Conservation (phyloP, 2,888 invertebrate species). For the Ommatoiulus sabulosus region DNA sequence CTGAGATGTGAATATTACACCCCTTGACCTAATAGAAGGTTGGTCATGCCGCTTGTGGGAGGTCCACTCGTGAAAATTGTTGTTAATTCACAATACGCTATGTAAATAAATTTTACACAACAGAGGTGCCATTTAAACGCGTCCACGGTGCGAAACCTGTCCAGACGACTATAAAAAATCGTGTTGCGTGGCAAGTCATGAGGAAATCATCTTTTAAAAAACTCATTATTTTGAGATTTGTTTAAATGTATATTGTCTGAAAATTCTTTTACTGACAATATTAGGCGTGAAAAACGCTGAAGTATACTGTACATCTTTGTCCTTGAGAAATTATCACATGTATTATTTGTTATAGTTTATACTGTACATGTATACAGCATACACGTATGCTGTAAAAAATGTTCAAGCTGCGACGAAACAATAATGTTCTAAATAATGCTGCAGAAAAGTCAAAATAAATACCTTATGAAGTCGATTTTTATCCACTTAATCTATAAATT, state of each 20-base stretch:
- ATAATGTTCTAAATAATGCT: neutral
- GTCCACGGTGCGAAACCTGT: neutral
- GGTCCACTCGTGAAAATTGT: constrained; percentile 19
- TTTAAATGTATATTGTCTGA: neutral
- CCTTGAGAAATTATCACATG: neutral
- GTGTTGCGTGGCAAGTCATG: neutral
- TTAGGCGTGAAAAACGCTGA: neutral
- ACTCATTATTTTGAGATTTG: neutral
- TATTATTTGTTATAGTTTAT: neutral
- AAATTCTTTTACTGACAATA: neutral
- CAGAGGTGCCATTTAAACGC: neutral
- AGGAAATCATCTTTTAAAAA: constrained; percentile 5
- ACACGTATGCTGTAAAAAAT: neutral
- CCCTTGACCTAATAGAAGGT: neutral
- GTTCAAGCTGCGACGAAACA: neutral
- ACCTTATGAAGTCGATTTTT: too few relatives aligned
- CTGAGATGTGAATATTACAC: neutral
- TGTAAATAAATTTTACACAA: neutral
- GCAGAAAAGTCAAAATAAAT: neutral
- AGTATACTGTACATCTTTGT: neutral
- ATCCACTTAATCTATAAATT: too few relatives aligned
- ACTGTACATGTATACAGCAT: neutral
- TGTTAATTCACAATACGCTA: neutral
- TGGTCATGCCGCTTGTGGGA: neutral
- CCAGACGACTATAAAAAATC: neutral